These are phyloP conservation scores for Himalopsyche tibetana DNA, from an alignment of 2,888 invertebrate genomes.

Conservation along the genomic window DNA sequence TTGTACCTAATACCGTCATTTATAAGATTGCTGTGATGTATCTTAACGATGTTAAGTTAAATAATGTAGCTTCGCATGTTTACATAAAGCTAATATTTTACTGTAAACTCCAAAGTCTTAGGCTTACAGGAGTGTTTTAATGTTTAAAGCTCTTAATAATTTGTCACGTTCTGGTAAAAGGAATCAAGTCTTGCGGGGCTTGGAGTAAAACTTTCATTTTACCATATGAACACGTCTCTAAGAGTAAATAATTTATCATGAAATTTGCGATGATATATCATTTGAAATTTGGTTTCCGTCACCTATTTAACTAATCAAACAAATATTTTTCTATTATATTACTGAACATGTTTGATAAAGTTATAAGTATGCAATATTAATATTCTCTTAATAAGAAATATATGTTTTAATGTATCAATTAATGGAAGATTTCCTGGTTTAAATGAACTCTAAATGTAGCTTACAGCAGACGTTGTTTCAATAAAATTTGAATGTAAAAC, in stretches of 20 bases:
- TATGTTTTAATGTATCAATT: too few relatives aligned
- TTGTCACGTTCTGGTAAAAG: conserved; percentile 5
- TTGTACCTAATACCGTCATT: too few relatives aligned
- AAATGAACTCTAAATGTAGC: too few relatives aligned
- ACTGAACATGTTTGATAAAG: too few relatives aligned
- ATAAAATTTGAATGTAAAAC: too few relatives aligned
- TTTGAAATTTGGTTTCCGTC: not conserved
- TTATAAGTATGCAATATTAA: too few relatives aligned
- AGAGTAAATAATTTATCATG: not conserved
- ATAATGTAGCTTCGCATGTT: not conserved
- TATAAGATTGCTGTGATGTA: not conserved
- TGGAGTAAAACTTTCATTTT: not conserved
- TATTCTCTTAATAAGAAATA: too few relatives aligned
- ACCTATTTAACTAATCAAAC: not conserved
- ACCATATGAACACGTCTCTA: not conserved
- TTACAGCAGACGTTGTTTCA: too few relatives aligned
- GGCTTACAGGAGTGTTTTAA: not conserved
- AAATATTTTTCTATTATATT: not conserved
- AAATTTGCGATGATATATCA: not conserved
- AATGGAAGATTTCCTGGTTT: too few relatives aligned
- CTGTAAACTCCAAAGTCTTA: not conserved
- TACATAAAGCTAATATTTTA: conserved; percentile 1
- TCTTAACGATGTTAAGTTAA: not conserved
- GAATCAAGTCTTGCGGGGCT: conserved; percentile 4
- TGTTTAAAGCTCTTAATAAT: conserved; percentile 24